Conservation (phyloP, 1,140 invertebrate species). For the Camponotus floridanus region DNA sequence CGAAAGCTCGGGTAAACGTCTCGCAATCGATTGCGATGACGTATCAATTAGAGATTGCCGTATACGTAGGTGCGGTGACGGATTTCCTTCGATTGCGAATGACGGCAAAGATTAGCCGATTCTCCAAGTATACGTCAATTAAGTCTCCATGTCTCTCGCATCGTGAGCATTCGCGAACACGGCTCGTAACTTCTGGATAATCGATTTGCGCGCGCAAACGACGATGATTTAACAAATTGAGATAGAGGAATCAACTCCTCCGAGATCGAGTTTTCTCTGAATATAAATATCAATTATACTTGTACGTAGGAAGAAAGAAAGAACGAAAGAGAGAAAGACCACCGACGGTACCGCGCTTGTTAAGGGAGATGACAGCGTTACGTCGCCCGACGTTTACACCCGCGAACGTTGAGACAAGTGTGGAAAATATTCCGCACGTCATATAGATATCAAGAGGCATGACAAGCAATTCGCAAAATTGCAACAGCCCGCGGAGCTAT, state of each 20-base stretch:
- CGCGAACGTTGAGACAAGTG: slow-evolving; percentile 40
- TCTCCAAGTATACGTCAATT: slow-evolving; percentile 29
- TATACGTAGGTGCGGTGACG: slow-evolving; percentile 20
- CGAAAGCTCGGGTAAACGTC: slow-evolving; percentile 2
- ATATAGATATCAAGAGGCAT: slow-evolving; percentile 53
- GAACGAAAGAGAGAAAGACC: neutral
- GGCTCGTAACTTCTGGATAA: slow-evolving; percentile 1
- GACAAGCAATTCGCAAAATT: slow-evolving; percentile 62
- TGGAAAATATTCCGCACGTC: slow-evolving; percentile 48
- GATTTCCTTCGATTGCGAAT: slow-evolving; percentile 42
- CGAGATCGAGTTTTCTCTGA: neutral
- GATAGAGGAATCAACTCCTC: neutral
- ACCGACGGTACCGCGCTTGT: slow-evolving; percentile 30
- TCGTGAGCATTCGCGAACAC: neutral
- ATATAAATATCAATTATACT: slow-evolving; percentile 55
- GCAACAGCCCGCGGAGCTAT: slow-evolving; percentile 60
- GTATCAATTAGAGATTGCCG: slow-evolving; percentile 61
- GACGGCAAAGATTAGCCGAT: slow-evolving; percentile 12
- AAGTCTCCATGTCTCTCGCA: slow-evolving; percentile 29
- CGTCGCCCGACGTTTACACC: slow-evolving; percentile 21
- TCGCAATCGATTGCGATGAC: slow-evolving; percentile 64
- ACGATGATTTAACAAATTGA: slow-evolving; percentile 36
- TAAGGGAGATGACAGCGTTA: slow-evolving; percentile 53
- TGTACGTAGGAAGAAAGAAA: neutral
- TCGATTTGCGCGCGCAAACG: neutral